These are phyloP conservation scores for Apotomis betuletana DNA, from an alignment of 2,888 invertebrate genomes.

Conservation along the genomic window DNA sequence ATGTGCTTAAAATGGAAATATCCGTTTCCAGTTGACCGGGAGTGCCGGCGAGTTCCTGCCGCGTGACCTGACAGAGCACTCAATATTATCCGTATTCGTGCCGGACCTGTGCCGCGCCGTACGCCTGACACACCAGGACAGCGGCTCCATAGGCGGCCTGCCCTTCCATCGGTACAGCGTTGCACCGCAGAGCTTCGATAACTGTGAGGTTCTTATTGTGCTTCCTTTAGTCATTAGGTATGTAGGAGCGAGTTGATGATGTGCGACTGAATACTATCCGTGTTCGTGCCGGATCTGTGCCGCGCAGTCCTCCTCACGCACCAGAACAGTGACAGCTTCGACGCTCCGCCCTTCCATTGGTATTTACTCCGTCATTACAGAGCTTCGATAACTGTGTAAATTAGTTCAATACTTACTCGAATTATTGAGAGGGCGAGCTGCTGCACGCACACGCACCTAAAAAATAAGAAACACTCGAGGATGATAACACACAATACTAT, in stretches of 20 bases:
- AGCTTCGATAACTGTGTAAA: too few relatives aligned
- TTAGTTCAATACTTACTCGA: too few relatives aligned
- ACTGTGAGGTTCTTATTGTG: conserved; percentile 73
- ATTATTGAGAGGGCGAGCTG: too few relatives aligned
- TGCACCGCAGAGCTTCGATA: conserved; percentile 86
- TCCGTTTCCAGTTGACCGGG: conserved; percentile 80
- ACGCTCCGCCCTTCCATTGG: conserved; percentile 86
- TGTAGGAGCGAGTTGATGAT: not conserved
- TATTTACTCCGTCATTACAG: conserved; percentile 75
- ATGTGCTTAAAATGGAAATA: not conserved
- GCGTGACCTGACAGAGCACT: conserved; percentile 83
- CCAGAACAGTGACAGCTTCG: conserved; percentile 79
- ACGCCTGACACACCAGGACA: conserved; percentile 84
- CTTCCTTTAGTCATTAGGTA: not conserved
- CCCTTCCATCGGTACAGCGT: conserved; percentile 87
- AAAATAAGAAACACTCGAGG: too few relatives aligned
- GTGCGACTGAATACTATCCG: conserved; percentile 48
- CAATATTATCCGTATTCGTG: conserved; percentile 83
- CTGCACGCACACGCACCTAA: too few relatives aligned
- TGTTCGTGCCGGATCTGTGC: conserved; percentile 91
- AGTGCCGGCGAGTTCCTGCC: conserved; percentile 93
- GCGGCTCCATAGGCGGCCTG: conserved; percentile 83
- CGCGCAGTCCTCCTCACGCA: conserved; percentile 86
- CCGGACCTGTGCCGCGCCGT: conserved; percentile 90
- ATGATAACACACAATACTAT: too few relatives aligned